Evolutionary conservation across 2,888 invertebrate genomes (phyloP), one percentile per base, ranked within the genome.

Genomic region (Scelioninae gen. 2): DNA sequence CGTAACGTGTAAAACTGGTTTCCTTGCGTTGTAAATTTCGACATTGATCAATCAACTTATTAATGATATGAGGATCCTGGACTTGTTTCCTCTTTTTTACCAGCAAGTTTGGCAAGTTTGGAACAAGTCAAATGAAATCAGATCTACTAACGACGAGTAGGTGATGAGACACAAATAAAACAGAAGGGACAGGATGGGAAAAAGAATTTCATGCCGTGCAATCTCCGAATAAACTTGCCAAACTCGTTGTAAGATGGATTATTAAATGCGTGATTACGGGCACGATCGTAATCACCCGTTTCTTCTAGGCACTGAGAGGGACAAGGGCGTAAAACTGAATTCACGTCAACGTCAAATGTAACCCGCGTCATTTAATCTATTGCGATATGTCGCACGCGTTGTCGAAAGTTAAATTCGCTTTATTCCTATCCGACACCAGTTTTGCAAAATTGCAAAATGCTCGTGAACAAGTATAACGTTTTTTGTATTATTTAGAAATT

Each of bases 21-120:
- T 55, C 37, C 48, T 18, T 58, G 37, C 31, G 48, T 61, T 55
- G 52, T 46, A 53, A 72, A 72, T 60, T 65, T 60, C 53, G 60
- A 65, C 65, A 31, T 65, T 73, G 61, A 67, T 73, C 64, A 61
- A 67, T 61, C 50, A 67, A 55, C 67, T 65, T 67, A 57, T 63
- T 67, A 55, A 57, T 57, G 55, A 73, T 61, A 73, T 57, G 57
- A 61, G 39, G 48, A 64, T 65, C 58, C 48, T 64, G 50, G 39
- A 7, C 28, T 48, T 33, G 41, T 63, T 70, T 65, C 39, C 39
- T 64, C 64, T 37, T 39, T 57, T 33, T 58, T 43, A 22, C 28
- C 57, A 63, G 63, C 70, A 64, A 63, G 63, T 57, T 70, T 70
- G 57, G 57, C 63, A 57, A 64, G 63, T 58, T 64, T 58, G 46